Conservation (phyloP, 2,797 vertebrate species). For the Loriculus beryllinus region DNA sequence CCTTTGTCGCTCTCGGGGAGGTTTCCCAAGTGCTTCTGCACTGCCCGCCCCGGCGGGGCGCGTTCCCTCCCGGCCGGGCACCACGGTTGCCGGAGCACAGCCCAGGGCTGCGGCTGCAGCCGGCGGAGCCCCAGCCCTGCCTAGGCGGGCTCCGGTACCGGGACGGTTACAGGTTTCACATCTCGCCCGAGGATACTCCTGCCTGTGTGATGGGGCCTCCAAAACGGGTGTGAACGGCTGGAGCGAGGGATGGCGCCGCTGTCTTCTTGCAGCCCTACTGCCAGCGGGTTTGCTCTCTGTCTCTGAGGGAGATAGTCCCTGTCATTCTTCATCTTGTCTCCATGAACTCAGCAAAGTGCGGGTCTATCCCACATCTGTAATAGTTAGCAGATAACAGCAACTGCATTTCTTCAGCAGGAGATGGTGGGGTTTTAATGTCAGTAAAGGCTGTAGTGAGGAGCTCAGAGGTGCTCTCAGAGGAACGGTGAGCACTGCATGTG, state of each 20-base stretch:
- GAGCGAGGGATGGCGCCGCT: fast-evolving
- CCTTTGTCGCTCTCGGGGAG: not conserved
- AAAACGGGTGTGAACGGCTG: fast-evolving
- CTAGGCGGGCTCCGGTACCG: no score
- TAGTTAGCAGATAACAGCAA: not conserved
- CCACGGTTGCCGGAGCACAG: not conserved
- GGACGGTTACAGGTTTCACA: not conserved
- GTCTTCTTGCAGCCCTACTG: not conserved
- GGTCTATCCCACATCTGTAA: not conserved
- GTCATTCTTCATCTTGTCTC: not conserved
- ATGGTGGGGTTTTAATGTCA: not conserved
- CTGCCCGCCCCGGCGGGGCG: not conserved
- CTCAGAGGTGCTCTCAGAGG: not conserved
- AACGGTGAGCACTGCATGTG: fast-evolving
- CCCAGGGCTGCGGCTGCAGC: not conserved
- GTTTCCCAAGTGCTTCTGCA: not conserved
- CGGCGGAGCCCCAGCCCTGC: no score
- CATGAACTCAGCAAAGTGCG: not conserved
- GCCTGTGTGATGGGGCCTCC: not conserved
- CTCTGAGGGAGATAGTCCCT: not conserved
- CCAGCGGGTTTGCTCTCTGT: fast-evolving
- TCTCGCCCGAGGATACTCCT: not conserved
- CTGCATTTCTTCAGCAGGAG: not conserved
- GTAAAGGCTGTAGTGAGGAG: not conserved
- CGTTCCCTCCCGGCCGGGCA: not conserved